Conservation (phyloP, 2,888 invertebrate genomes). For the Epinotia brunnichana region DNA sequence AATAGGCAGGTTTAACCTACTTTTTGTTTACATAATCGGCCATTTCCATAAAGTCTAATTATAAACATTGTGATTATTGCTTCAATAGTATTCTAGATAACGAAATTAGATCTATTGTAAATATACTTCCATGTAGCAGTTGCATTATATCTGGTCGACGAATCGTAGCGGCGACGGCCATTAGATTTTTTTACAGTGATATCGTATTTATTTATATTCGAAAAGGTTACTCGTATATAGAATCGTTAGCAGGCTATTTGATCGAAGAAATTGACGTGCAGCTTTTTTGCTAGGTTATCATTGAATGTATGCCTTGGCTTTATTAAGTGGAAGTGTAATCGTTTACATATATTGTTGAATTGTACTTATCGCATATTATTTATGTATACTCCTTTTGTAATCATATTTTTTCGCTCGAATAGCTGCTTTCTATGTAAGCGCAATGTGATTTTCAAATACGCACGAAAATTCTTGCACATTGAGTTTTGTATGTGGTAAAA, state of each 20-base stretch:
- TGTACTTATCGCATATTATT: not conserved
- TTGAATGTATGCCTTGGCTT: not conserved
- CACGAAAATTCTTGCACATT: slow-evolving; percentile 24
- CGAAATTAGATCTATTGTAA: slow-evolving; percentile 37
- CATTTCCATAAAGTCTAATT: not conserved
- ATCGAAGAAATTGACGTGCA: slow-evolving; percentile 25
- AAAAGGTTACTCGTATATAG: slow-evolving; percentile 23
- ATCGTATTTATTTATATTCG: slow-evolving; percentile 35
- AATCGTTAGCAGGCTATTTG: slow-evolving; percentile 29
- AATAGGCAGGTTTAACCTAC: not conserved
- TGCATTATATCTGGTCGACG: slow-evolving; percentile 22
- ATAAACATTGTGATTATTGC: slow-evolving; percentile 31
- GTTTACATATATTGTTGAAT: not conserved
- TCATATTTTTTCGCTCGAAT: slow-evolving; percentile 31
- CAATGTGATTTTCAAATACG: slow-evolving; percentile 37
- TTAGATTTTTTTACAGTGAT: slow-evolving; percentile 40
- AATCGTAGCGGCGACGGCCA: slow-evolving; percentile 20
- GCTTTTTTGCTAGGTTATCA: slow-evolving; percentile 12
- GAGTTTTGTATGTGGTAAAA: slow-evolving; percentile 20
- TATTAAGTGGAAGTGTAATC: not conserved
- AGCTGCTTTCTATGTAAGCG: slow-evolving; percentile 36
- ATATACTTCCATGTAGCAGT: slow-evolving; percentile 33
- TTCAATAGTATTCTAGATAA: slow-evolving; percentile 36
- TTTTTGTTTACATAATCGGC: not conserved
- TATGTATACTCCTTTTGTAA: not conserved